Percentiles rank a stretch among this genome's conserved stretches.
Evolutionary conservation across 2,797 vertebrate genomes (phyloP).

Genomic region (Silurus aristotelis): DNA sequence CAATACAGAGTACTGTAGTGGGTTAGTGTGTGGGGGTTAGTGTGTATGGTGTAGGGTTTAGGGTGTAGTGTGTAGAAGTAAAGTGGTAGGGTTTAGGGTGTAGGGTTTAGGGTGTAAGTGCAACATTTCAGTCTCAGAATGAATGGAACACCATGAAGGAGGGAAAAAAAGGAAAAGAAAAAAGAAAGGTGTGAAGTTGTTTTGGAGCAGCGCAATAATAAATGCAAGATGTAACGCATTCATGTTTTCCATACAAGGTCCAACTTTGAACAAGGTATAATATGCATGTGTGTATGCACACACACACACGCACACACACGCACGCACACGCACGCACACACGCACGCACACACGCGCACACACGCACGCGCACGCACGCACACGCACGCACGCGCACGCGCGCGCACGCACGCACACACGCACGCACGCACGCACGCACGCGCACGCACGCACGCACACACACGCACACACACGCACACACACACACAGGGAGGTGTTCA

Average conservation of each 20-base stretch:
- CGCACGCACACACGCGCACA: constrained; percentile 14
- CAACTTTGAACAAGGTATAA: too few relatives aligned
- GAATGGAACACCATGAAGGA: neutral
- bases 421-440: constrained; percentile 46
- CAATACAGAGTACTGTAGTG: too few relatives aligned
- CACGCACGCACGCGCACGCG: neutral
- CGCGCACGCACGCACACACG: constrained; percentile 33
- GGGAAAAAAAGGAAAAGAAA: neutral
- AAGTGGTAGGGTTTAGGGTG: too few relatives aligned
- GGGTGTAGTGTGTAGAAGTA: too few relatives aligned
- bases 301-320: constrained; percentile 24
- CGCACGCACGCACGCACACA: neutral
- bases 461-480: neutral
- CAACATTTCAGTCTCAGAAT: neutral
- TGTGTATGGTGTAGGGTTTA: too few relatives aligned
- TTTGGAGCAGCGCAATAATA: neutral
- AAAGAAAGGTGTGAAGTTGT: neutral
- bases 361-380: neutral
- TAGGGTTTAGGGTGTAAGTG: too few relatives aligned
- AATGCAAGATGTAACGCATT: neutral
- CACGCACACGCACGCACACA: constrained; percentile 42
- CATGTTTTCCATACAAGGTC: neutral
- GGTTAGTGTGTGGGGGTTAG: too few relatives aligned
- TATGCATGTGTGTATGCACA: too few relatives aligned
- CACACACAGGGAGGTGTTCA: neutral